phyloP scores from a whole-genome alignment of 2,797 vertebrate genomes.

The Pipistrellus pygmaeus region DNA sequence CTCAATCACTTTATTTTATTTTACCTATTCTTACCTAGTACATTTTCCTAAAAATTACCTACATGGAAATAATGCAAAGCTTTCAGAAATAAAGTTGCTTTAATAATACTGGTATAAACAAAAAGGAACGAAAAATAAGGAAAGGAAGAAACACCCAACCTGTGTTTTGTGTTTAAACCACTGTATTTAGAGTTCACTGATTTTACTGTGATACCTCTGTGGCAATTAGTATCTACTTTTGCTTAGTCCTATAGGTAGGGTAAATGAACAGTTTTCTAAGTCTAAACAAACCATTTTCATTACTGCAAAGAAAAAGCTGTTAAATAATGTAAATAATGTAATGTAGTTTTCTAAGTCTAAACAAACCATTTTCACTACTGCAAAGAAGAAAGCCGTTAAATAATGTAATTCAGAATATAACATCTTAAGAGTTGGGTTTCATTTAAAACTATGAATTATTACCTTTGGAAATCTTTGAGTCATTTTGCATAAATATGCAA shows the following conservation, averaged over 20 bases:
- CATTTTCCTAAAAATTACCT: conserved; percentile 2
- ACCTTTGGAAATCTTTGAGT: background rate
- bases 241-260: conserved; percentile 15
- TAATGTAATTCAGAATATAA: conserved; percentile 5
- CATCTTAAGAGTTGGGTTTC: conserved; percentile 31
- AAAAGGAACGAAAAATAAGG: background rate
- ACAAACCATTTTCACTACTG: conserved; percentile 65
- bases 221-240: conserved; percentile 71
- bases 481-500: background rate
- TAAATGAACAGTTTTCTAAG: conserved; percentile 72
- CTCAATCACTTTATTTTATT: conserved; percentile 17
- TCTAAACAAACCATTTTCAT: conserved; percentile 67
- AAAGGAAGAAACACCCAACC: background rate
- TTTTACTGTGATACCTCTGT: conserved; percentile 72
- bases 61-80: conserved; percentile 28
- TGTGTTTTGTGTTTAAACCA: conserved; percentile 62
- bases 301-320: conserved; percentile 56
- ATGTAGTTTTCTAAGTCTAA: conserved; percentile 67
- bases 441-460: conserved; percentile 66
- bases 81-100: conserved; percentile 60
- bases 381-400: conserved; percentile 61
- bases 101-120: conserved; percentile 53
- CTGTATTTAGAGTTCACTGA: conserved; percentile 72
- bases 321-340: conserved; percentile 12
- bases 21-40: background rate